Conservation (phyloP, 2,888 invertebrate species). For the Hipparchia sbordonii region DNA sequence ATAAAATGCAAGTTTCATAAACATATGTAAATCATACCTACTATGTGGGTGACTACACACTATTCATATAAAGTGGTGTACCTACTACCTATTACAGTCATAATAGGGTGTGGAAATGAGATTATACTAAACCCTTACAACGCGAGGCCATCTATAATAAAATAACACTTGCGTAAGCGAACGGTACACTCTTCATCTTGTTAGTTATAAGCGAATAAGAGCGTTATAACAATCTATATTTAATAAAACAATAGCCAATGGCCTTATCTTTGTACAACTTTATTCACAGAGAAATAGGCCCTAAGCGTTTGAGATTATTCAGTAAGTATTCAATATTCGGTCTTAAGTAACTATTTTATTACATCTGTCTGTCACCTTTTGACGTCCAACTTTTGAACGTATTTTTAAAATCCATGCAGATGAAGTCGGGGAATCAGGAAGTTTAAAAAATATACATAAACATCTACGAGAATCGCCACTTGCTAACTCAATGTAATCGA, state of each 20-base stretch:
- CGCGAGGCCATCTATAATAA: conserved; percentile 29
- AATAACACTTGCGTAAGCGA: conserved; percentile 12
- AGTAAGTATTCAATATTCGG: too few relatives aligned
- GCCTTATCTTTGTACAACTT: too few relatives aligned
- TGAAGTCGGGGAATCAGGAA: too few relatives aligned
- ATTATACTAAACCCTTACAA: conserved; percentile 34
- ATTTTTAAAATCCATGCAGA: too few relatives aligned
- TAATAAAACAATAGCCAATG: not conserved
- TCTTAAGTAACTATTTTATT: too few relatives aligned
- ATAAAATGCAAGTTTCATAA: not conserved
- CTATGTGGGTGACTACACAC: conserved; percentile 1
- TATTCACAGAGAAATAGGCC: too few relatives aligned
- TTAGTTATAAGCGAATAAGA: conserved; percentile 24
- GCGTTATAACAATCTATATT: conserved; percentile 5
- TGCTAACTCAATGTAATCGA: conserved; percentile 21
- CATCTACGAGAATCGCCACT: conserved; percentile 14
- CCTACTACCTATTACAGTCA: conserved; percentile 41
- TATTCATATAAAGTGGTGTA: not conserved
- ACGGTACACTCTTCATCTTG: conserved; percentile 24
- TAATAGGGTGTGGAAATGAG: conserved; percentile 22
- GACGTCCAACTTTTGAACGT: too few relatives aligned
- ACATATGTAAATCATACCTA: conserved; percentile 12
- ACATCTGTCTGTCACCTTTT: too few relatives aligned
- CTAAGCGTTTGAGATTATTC: too few relatives aligned
- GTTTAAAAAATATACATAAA: not conserved